Conservation (phyloP, 2,888 invertebrate genomes). For the Nymphalis c-album region DNA sequence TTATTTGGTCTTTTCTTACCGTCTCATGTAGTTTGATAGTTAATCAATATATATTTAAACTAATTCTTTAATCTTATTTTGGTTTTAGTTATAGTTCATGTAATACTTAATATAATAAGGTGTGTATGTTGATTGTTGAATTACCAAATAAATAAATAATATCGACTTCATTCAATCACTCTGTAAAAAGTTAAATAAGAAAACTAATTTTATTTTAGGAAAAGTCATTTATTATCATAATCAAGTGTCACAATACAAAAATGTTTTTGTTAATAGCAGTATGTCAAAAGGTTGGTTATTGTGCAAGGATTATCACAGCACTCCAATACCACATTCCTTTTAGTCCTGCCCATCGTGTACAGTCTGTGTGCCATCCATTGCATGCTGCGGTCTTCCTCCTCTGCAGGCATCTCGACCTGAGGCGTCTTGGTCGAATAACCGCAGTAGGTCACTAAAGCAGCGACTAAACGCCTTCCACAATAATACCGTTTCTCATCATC, state of each 20-base stretch:
- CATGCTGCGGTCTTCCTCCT: conserved; percentile 27
- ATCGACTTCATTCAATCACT: no score
- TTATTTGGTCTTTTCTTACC: no score
- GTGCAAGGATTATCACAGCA: conserved; percentile 46
- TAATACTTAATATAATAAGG: no score
- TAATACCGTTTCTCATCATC: neutral
- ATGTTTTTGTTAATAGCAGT: neutral
- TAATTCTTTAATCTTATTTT: no score
- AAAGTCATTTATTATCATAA: neutral
- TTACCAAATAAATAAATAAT: no score
- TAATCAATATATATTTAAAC: no score
- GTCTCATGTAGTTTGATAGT: no score
- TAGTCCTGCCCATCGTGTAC: conserved; percentile 41
- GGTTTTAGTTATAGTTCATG: no score
- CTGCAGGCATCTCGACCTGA: neutral
- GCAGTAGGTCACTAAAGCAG: conserved; percentile 39
- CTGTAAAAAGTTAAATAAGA: no score
- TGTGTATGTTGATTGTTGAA: no score
- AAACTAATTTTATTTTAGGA: neutral
- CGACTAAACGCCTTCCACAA: conserved; percentile 37
- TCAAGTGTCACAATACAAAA: neutral
- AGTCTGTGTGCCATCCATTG: conserved; percentile 45
- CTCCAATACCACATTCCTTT: conserved; percentile 47
- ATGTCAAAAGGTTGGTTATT: neutral
- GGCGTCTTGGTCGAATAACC: conserved; percentile 36